These are phyloP conservation scores for Druon quercuslanigerum DNA, from an alignment of 1,140 invertebrate species.

Conservation along the genomic window DNA sequence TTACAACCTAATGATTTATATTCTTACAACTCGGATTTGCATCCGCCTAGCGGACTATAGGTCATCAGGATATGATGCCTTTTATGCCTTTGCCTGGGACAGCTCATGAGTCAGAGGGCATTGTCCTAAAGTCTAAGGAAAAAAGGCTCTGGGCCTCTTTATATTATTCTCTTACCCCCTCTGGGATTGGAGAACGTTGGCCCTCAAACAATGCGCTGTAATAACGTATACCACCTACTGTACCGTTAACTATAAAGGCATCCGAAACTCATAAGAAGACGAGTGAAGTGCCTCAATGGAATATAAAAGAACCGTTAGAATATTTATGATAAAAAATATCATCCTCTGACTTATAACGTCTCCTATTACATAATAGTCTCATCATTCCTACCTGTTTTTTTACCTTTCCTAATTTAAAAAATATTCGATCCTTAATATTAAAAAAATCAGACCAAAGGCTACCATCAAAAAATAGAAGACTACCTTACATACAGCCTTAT, in stretches of 20 bases:
- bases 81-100: background rate
- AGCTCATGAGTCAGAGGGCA: background rate
- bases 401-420: too few species aligned
- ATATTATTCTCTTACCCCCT: background rate
- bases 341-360: too few species aligned
- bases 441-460: too few species aligned
- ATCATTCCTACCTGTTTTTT: too few species aligned
- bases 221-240: conserved; percentile 32
- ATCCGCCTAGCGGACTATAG: too few species aligned
- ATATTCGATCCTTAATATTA: too few species aligned
- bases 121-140: background rate
- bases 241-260: conserved; percentile 21
- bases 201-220: background rate
- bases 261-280: background rate
- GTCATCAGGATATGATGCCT: too few species aligned
- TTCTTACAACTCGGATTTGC: too few species aligned
- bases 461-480: background rate
- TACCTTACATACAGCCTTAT: background rate
- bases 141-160: background rate
- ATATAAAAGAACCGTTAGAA: conserved; percentile 29
- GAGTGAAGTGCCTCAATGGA: conserved; percentile 1
- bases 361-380: too few species aligned
- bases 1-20: too few species aligned
- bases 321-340: conserved; percentile 6
- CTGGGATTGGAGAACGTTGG: background rate